A percentile compares a stretch with the other conserved stretches of the same genome.
phyloP scores from a whole-genome alignment of 1,140 invertebrate species.

The Dendroctonus valens region DNA sequence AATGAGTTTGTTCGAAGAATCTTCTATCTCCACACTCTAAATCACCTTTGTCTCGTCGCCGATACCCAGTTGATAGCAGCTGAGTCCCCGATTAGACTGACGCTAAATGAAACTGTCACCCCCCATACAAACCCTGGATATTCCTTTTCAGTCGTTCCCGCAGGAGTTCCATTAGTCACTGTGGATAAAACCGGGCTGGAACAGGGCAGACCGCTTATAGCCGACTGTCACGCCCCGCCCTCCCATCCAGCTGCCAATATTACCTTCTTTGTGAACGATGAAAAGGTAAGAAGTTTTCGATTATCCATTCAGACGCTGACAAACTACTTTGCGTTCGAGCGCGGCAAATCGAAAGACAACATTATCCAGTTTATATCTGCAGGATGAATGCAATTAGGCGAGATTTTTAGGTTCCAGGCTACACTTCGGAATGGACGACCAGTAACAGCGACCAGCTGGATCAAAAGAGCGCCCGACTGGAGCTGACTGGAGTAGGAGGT shows the following conservation, averaged over 20 bases:
- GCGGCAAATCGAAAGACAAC: neutral
- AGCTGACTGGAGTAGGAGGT: slow-evolving; percentile 46
- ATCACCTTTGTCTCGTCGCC: neutral
- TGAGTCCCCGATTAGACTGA: neutral
- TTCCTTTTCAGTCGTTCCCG: slow-evolving; percentile 54
- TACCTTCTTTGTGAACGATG: slow-evolving; percentile 68
- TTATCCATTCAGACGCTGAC: slow-evolving; percentile 15
- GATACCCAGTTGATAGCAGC: too few species aligned
- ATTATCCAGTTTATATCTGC: neutral
- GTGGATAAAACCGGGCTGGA: slow-evolving; percentile 54
- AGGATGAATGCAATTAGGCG: neutral
- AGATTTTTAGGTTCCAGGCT: slow-evolving; percentile 46
- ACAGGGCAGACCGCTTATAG: slow-evolving; percentile 47
- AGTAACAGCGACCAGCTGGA: slow-evolving; percentile 41
- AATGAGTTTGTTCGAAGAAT: too few species aligned
- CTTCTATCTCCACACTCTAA: too few species aligned
- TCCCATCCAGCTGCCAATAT: slow-evolving; percentile 67
- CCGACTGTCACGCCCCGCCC: slow-evolving; percentile 55
- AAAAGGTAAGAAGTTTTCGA: slow-evolving; percentile 54
- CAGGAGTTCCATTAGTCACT: slow-evolving; percentile 55
- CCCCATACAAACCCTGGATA: slow-evolving; percentile 1
- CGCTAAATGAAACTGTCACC: neutral
- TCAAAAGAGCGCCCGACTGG: slow-evolving; percentile 43
- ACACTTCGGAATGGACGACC: slow-evolving; percentile 45
- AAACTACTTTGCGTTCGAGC: slow-evolving; percentile 1